Evolutionary conservation across 1,140 invertebrate genomes (phyloP), one percentile per base, ranked within the genome.

Genomic region (Stenopsyche tienmushanensis): DNA sequence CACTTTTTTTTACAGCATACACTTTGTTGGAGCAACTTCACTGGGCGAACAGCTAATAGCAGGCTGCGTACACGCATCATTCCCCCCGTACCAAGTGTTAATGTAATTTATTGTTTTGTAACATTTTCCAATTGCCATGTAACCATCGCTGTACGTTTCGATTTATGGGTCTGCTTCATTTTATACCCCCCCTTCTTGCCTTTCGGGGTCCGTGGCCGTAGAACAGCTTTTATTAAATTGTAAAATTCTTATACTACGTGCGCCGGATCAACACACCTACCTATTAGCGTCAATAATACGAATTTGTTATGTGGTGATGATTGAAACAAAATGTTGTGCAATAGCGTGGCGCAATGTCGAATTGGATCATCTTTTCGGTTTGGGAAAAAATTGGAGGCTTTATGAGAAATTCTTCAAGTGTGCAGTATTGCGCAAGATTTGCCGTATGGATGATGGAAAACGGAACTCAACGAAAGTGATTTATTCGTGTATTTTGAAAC

Each of bases 391-490:
- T n/a, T n/a, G n/a, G n/a, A n/a, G n/a, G n/a, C n/a, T n/a, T n/a
- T n/a, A n/a, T n/a, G n/a, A n/a, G n/a, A n/a, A n/a, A n/a, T n/a
- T n/a, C n/a, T n/a, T n/a, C n/a, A n/a, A n/a, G n/a, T n/a, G n/a
- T n/a, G n/a, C n/a, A n/a, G n/a, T n/a, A n/a, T n/a, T n/a, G n/a
- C n/a, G n/a, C n/a, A n/a, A n/a, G n/a, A n/a, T n/a, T n/a, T n/a
- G n/a, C n/a, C n/a, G n/a, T n/a, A n/a, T n/a, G n/a, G n/a, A n/a
- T n/a, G n/a, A n/a, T n/a, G n/a, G 5, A 13, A 5, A 34, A 13
- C 29, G 29, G 29, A 34, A 34, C 29, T 34, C 9, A 42, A 17
- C 29, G 55, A 58, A 58, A 58, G 55, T 58, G 39, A 58, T 58
- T 58, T 24, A 58, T 58, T 58, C 20, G 8, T 41, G 18, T 24